A percentile compares a stretch with the other conserved stretches of the same genome.
Conservation (phyloP, 2,797 vertebrate genomes). For the Cheirogaleus major region DNA sequence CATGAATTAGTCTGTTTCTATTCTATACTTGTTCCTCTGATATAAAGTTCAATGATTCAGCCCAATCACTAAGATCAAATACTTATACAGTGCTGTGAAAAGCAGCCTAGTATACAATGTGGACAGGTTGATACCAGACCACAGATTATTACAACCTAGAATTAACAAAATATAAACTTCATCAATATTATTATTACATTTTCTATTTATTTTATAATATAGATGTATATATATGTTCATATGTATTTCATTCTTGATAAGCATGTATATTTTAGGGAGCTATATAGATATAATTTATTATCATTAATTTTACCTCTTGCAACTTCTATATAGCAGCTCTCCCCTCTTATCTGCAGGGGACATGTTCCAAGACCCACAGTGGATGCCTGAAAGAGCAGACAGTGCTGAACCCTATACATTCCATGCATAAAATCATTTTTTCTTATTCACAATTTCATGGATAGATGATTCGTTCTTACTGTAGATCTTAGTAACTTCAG, state of each 20-base stretch:
- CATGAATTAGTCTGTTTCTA: not conserved
- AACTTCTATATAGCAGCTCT: not conserved
- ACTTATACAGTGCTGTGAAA: not conserved
- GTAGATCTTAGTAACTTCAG: not conserved
- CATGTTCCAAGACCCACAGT: not conserved
- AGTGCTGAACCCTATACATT: not conserved
- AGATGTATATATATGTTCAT: not conserved
- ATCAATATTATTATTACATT: not conserved
- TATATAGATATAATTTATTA: not conserved
- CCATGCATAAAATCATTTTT: not conserved
- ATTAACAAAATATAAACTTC: not conserved
- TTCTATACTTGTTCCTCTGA: not conserved
- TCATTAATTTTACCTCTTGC: not conserved
- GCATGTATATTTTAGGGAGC: not conserved
- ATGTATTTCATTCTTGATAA: not conserved
- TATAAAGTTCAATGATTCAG: not conserved
- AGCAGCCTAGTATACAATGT: not conserved
- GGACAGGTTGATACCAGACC: not conserved
- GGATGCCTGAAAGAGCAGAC: not conserved
- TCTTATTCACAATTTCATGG: not conserved
- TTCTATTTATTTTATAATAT: not conserved
- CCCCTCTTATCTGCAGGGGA: too few species aligned
- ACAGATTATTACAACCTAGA: too few species aligned
- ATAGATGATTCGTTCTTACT: not conserved
- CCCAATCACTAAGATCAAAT: not conserved